Evolutionary conservation across 2,888 invertebrate genomes (phyloP), one percentile per base, ranked within the genome.

Genomic region (Dichetophora obliterata): DNA sequence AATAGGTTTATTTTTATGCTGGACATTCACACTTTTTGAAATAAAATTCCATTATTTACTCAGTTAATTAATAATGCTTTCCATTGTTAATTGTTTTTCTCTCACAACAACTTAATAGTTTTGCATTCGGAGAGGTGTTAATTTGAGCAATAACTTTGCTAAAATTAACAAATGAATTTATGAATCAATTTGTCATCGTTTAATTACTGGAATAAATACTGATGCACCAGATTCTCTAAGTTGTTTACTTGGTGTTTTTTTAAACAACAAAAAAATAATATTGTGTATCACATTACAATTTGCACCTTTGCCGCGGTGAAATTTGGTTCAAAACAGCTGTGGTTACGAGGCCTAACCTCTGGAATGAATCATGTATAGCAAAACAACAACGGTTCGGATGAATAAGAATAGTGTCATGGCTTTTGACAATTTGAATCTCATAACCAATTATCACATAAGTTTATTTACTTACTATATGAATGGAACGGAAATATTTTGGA

Each of bases 111-210:
- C 4, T 6, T 16, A 3, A 68, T 68, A 48, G 48, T 65, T 66
- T 48, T 68, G 50, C 68, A 68, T 50, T 22, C 48, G 43, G 16
- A 6, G 9, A 14, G 9, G 57, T 37, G 71, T 19, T 71, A 71
- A 71, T 71, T 71, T 19, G 9, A 37, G 19, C 16, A 68, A 68
- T 34, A 16, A 70, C 54, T 54, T 63, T 31, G 54, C 70, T 14
- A 54, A 68, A 71, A 37, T 57, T n/a, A 57, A 22, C 14, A 71
- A 37, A 34, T 31, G 22, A 14, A 57, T 71, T 71, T 57, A 57
- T 59, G 57, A 59, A 37, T 54, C 22, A 69, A 69, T 69, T 69
- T 52, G 69, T 54, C 52, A 69, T 69, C 31, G 31, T 24, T 31
- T 54, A 22, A 0, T 24, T 24, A 24, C 11, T 5, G 11, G 27